A percentile compares a stretch with the other conserved stretches of the same genome.
Evolutionary conservation across 2,888 invertebrate species (phyloP).

Genomic region (Linnaemya tessellans): DNA sequence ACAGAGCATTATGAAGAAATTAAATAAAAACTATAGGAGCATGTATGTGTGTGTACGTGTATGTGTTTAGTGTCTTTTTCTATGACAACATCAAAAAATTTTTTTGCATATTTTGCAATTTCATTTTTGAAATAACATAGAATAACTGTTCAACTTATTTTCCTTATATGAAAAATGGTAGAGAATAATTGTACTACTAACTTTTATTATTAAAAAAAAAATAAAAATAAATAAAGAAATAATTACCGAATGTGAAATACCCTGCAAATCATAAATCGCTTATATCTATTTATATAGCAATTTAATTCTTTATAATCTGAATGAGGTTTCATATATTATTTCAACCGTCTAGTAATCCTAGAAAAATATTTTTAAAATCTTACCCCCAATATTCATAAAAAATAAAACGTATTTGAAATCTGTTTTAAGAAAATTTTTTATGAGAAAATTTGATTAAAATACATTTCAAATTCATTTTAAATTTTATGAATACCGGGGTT

Average conservation of each 20-base stretch:
- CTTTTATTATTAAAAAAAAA: not conserved
- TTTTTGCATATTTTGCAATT: constrained; percentile 66
- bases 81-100: constrained; percentile 57
- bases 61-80: not conserved
- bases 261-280: no score
- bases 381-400: no score
- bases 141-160: constrained; percentile 32
- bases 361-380: no score
- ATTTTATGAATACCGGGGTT: no score
- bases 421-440: no score
- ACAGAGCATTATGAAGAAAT: constrained; percentile 1
- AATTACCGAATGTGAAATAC: not conserved
- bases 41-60: not conserved
- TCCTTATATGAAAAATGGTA: not conserved
- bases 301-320: no score
- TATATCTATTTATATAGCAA: no score
- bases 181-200: constrained; percentile 27
- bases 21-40: not conserved
- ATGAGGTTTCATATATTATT: no score
- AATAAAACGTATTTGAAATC: no score
- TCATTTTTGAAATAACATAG: constrained; percentile 51
- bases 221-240: not conserved
- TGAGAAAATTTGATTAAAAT: no score
- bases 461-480: no score
- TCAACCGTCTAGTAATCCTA: no score